Evolutionary conservation across 2,797 vertebrate genomes (phyloP), one percentile per base, ranked within the genome.

Genomic region (Pelobates cultripes): DNA sequence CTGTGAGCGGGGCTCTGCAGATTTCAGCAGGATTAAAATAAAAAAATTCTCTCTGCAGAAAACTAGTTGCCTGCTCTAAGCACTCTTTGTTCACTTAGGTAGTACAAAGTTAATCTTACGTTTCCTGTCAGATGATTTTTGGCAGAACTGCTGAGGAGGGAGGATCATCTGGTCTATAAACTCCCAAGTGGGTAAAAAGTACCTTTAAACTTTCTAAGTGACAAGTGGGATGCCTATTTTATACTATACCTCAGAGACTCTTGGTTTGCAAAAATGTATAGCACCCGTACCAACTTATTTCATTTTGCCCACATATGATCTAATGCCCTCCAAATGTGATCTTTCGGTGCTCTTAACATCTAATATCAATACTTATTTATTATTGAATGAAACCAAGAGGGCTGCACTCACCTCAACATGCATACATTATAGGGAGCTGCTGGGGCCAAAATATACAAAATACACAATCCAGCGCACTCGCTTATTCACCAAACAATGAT

Each of bases 101-200:
- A 96, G 95, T 94, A 96, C 97, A 97, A 97, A 96, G 94, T 93
- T 97, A 97, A 98, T 97, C 95, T 96, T 95, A 91, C 88, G 90
- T 96, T 98, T 99, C 97, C 96, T 98, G 96, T 97, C 94, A 94
- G 93, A 96, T 96, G 95, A 95, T 95, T 96, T 96, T 95, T 96
- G 95, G 95, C 94, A 95, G 92, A 80, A 69, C 80, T 87, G 47
- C 77, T 77, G 82, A 85, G 86, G 86, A 90, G 89, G 89, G 91
- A 91, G 92, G 89, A 89, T 89, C 86, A 5, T 85, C 76, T 80
- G 86, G 83, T 74, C 87, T 85, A 89, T 75, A 51, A 88, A 87
- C 84, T 88, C 85, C 82, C 86, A 84, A 86, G 84, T 80, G 60
- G 44, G 86, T 85, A 88, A 90, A 88, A 80, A 85, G 73, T 85